phyloP scores from a whole-genome alignment of 2,888 invertebrate species.

The Synergus japonicus region DNA sequence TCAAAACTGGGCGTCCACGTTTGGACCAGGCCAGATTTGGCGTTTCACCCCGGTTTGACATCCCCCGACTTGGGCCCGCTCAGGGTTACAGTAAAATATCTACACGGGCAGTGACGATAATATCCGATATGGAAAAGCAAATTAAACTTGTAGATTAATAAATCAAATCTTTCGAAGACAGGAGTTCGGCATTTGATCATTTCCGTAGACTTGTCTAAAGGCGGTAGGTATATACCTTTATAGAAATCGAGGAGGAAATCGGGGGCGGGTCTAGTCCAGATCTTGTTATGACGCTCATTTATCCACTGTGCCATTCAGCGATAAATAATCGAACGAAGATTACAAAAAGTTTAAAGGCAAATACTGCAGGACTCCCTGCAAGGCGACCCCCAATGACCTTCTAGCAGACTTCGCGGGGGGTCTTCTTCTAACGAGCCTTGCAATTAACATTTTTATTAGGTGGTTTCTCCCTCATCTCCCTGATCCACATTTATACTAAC shows the following conservation, averaged over 20 bases:
- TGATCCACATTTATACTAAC: slow-evolving; percentile 61
- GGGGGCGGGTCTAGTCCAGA: slow-evolving; percentile 57
- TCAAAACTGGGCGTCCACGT: no score
- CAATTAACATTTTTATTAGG: slow-evolving; percentile 77
- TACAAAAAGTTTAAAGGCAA: slow-evolving; percentile 67
- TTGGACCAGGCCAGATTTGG: no score
- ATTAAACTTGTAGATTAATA: neutral
- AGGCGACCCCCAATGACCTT: slow-evolving; percentile 74
- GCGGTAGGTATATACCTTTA: neutral
- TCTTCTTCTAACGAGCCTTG: slow-evolving; percentile 74
- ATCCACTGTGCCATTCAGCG: slow-evolving; percentile 47
- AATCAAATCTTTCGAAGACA: neutral
- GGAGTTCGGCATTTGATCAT: neutral
- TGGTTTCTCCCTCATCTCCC: slow-evolving; percentile 57
- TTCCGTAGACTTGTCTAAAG: neutral
- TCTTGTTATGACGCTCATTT: slow-evolving; percentile 50
- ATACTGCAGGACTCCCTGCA: slow-evolving; percentile 74
- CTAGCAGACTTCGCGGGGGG: slow-evolving; percentile 74
- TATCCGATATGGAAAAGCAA: no score
- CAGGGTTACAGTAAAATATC: no score
- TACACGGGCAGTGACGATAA: no score
- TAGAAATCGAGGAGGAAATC: slow-evolving; percentile 48
- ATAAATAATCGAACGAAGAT: slow-evolving; percentile 67
- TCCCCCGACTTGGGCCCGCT: no score
- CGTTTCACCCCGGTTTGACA: no score